A percentile compares a stretch with the other conserved stretches of the same genome.
phyloP scores from a whole-genome alignment of 1,140 invertebrate species.

The Trypoxylus dichotomus region DNA sequence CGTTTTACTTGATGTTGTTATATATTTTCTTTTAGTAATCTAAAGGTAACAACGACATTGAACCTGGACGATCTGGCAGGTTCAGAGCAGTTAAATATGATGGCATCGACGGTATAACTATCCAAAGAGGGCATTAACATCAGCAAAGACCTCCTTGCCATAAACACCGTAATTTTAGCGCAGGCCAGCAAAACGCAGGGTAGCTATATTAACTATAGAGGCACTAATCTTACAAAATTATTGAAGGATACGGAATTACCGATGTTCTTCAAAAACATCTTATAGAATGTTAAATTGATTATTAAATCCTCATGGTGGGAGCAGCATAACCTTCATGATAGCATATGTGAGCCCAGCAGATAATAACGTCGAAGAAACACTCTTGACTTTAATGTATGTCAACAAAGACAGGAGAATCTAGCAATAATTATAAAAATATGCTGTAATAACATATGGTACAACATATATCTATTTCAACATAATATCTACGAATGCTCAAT shows the following conservation, averaged over 20 bases:
- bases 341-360: slow-evolving; percentile 91
- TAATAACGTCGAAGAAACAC: too few relatives aligned
- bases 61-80: slow-evolving; percentile 91
- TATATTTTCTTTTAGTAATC: too few relatives aligned
- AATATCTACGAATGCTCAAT: too few relatives aligned
- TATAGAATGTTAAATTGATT: too few relatives aligned
- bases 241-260: slow-evolving; percentile 61
- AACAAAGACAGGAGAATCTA: slow-evolving; percentile 87
- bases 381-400: too few relatives aligned
- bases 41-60: slow-evolving; percentile 75
- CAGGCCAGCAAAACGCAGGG: slow-evolving; percentile 67
- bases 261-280: too few relatives aligned
- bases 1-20: neutral
- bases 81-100: slow-evolving; percentile 90
- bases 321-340: slow-evolving; percentile 91
- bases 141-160: slow-evolving; percentile 84
- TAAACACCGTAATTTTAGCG: slow-evolving; percentile 93
- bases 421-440: too few relatives aligned
- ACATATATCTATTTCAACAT: too few relatives aligned
- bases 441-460: too few relatives aligned
- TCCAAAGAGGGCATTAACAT: slow-evolving; percentile 93
- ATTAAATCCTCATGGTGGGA: slow-evolving; percentile 83
- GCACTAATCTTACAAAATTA: too few relatives aligned
- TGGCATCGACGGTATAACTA: slow-evolving; percentile 86
- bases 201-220: slow-evolving; percentile 81